Base-by-base conservation (phyloP, 2,888 invertebrate genomes). In the Venusia cambrica region DNA sequence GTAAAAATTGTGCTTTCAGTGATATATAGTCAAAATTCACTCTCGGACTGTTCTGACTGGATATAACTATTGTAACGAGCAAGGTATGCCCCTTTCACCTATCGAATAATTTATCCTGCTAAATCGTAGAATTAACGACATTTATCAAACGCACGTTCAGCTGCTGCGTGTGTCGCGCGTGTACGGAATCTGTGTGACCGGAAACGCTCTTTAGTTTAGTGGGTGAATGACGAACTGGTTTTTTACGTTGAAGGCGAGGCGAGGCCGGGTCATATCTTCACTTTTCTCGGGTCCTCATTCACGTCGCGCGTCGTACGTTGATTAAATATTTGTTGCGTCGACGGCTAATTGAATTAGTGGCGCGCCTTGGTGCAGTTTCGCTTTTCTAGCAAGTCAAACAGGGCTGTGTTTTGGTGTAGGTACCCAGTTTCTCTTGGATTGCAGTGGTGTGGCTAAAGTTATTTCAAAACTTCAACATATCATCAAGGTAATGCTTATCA, bases 11-110 rank as follows among this genome's bases (percentile, higher is more conserved):
- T 48, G 51, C 30, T 8, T 40, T 29, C 22, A 42, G 48, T 51
- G 51, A 39, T 40, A 37, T 30, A 33, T 30, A 36, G 4, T 19
- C 13, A 28, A 24, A 27, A 19, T 38, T 36, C 39, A 31, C 17
- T 24, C 5, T 26, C 24, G 38, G 36, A 45, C 43, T 41, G 37
- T 38, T 45, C 34, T 33, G 39, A 43, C 37, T 39, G 47, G 45
- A 51, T 39, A 44, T 36, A 37, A 33, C 44, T 35, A 45, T 41
- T 42, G 14, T 16, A 18, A 21, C 39, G 26, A 44, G 41, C 30
- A 73, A 81, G 84, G 85, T 87, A 84, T 76, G 85, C 76, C 73
- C 84, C 85, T 87, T 87, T 87, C 85, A 87, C 85, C 73, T 66
- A 76, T 64, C 66, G 65, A 69, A 77, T 74, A 76, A 71, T 67